Conservation (phyloP, 2,113 vertebrate genomes). For the Uropsilus gracilis region DNA sequence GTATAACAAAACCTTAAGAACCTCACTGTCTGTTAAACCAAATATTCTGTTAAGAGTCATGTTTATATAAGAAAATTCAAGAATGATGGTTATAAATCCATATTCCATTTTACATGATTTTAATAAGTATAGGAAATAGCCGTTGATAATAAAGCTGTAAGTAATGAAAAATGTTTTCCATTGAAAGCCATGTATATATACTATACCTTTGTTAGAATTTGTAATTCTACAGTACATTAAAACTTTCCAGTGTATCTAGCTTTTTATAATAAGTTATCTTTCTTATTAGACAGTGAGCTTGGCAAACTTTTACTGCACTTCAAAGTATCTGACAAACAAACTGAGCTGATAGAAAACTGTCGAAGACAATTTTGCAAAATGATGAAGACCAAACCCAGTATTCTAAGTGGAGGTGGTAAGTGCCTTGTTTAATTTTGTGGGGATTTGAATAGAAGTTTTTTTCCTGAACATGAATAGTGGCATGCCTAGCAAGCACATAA, state of each 20-base stretch:
- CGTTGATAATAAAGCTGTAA: neutral
- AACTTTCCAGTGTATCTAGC: neutral
- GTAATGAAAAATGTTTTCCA: slow-evolving; percentile 47
- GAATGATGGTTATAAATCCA: neutral
- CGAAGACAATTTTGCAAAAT: slow-evolving; percentile 88
- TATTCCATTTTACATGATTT: neutral
- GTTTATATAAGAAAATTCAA: neutral
- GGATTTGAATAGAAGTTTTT: neutral
- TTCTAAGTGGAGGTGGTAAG: slow-evolving; percentile 88
- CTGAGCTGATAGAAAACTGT: slow-evolving; percentile 88
- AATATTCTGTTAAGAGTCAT: neutral
- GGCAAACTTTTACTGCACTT: slow-evolving; percentile 85
- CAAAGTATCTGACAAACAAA: slow-evolving; percentile 83
- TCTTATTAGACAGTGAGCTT: slow-evolving; percentile 89
- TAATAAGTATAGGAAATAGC: neutral
- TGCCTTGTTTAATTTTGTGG: slow-evolving; percentile 4
- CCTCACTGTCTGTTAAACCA: neutral
- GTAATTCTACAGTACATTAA: neutral
- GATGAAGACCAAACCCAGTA: slow-evolving; percentile 86
- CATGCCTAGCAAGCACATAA: neutral
- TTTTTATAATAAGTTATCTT: neutral
- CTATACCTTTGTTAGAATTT: neutral
- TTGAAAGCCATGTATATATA: neutral
- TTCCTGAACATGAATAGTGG: neutral
- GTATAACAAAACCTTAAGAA: neutral